Percentiles rank a stretch among this genome's conserved stretches.
Conservation (phyloP, 2,113 vertebrate genomes). For the Forbesichthys papilliferus region DNA sequence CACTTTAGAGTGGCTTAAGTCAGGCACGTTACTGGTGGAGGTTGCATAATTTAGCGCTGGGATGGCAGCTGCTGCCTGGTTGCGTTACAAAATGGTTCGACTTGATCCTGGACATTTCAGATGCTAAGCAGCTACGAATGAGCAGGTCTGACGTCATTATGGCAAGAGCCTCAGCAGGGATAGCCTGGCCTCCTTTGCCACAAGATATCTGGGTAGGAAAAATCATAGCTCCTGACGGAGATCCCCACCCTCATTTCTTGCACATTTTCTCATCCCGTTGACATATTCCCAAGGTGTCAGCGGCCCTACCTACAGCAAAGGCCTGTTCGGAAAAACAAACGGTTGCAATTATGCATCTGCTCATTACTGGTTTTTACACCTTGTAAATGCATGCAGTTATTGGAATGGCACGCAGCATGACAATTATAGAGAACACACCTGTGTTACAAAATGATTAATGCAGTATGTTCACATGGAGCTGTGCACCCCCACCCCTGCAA, state of each 20-base stretch:
- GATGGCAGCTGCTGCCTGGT: neutral
- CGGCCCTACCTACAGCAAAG: too few species aligned
- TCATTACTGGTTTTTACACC: neutral
- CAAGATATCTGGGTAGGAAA: neutral
- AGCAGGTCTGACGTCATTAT: constrained; percentile 14
- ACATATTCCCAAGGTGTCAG: too few species aligned
- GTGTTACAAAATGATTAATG: too few species aligned
- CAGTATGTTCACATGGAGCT: too few species aligned
- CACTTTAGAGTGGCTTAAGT: neutral
- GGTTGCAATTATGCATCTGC: too few species aligned
- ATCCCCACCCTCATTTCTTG: too few species aligned
- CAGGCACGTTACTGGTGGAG: neutral
- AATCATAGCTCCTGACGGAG: constrained; percentile 5
- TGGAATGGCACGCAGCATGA: neutral
- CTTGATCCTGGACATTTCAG: neutral
- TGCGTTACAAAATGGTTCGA: constrained; percentile 2
- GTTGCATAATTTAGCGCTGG: neutral
- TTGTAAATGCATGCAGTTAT: neutral
- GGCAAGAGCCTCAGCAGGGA: neutral
- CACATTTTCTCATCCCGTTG: too few species aligned
- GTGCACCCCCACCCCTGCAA: too few species aligned
- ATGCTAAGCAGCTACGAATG: too few species aligned
- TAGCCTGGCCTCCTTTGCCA: too few species aligned
- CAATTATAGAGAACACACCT: neutral
- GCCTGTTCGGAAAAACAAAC: too few species aligned